Evolutionary conservation across 2,797 vertebrate genomes (phyloP), one percentile per base, ranked within the genome.

Genomic region (Schizopygopsis malacanthus): DNA sequence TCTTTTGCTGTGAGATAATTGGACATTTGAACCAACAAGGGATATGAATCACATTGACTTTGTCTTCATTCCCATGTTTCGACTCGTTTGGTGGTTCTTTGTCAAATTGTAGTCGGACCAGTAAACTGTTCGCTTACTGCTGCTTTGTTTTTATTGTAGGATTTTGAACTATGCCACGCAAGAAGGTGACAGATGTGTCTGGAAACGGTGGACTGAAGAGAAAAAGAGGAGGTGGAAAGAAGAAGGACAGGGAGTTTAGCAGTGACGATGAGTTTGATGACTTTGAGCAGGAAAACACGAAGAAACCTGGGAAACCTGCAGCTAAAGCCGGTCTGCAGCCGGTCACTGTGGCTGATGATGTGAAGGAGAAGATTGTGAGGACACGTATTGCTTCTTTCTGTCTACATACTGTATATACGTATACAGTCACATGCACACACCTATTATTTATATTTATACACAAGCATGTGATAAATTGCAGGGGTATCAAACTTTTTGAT

Each of bases 281-380:
- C 70, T 96, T 87, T 8, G 95, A 96, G 84, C 95, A 96, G 88
- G 96, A 96, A 90, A 96, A 96, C 91, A 94, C 95, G 87, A 96
- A 96, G 92, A 96, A 96, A 88, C 92, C 95, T 0, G 95, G 95
- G 12, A 95, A 93, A 56, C 92, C 93, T 1, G 86, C 93, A 0
- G 50, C 93, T 47, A 96, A 96, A 91, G 90, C 94, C 0, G 94
- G 94, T 9, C 92, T 96, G 4, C 95, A 96, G 88, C 95, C 95
- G 0, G 95, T 96, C 86, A 96, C 95, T 1, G 96, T 96, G 71
- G 92, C 94, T 0, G 95, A 96, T 0, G 96, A 96, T 11, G 91
- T 95, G 70, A 96, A 96, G 78, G 96, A 96, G 87, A 96, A 96
- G 92, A 96, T 96, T 83, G 96, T 96, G 88, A 90, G 95, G 92